phyloP scores from a whole-genome alignment of 2,113 vertebrate genomes.

The Opisthocomus hoazin region DNA sequence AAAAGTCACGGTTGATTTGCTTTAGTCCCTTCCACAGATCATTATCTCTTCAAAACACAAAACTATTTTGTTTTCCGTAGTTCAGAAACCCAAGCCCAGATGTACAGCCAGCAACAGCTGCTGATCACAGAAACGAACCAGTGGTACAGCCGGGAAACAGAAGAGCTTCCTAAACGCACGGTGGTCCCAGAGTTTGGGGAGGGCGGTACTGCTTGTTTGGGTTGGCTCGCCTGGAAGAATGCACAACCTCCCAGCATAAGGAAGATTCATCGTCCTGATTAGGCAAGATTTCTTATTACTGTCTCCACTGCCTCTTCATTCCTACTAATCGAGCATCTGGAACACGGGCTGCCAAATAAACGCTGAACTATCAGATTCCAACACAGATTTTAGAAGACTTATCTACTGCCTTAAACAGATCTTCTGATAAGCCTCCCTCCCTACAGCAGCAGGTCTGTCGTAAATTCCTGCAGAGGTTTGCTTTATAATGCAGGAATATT shows the following conservation, averaged over 20 bases:
- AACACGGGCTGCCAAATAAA: background rate
- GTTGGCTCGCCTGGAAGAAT: constrained; percentile 17
- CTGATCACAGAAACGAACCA: background rate
- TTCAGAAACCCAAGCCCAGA: background rate
- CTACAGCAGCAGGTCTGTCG: background rate
- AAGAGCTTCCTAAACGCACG: background rate
- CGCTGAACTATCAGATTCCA: constrained; percentile 26
- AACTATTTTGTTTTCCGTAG: background rate
- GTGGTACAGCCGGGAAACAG: rapidly evolving
- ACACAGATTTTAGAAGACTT: constrained; percentile 15
- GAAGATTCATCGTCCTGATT: constrained; percentile 15
- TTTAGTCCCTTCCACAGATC: constrained; percentile 8
- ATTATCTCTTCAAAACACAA: constrained; percentile 35
- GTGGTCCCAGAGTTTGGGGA: background rate
- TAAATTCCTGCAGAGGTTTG: background rate
- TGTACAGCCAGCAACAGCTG: background rate
- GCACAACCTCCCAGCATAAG: background rate
- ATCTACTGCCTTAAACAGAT: background rate
- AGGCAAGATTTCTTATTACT: constrained; percentile 25
- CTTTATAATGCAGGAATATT: background rate
- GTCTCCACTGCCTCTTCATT: background rate
- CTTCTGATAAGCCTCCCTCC: background rate
- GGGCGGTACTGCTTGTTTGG: background rate
- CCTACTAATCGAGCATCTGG: constrained; percentile 18
- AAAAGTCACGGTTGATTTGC: background rate